Conservation (phyloP, 64 coral and sea anemone species). For the Anthopleura sola region DNA sequence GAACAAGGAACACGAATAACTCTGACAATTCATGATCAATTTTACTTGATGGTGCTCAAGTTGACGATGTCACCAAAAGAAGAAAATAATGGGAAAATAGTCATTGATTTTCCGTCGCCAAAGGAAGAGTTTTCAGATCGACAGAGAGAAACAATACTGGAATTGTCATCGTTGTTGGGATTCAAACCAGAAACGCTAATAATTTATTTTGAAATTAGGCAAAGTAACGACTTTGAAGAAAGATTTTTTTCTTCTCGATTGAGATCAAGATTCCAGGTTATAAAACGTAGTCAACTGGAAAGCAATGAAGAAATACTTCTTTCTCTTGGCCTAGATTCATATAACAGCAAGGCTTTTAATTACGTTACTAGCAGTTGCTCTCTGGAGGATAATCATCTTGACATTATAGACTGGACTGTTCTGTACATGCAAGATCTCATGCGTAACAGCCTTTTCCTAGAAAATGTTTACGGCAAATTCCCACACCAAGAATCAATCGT, state of each 20-base stretch:
- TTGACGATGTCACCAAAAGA: background rate
- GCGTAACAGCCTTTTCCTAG: background rate
- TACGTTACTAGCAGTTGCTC: background rate
- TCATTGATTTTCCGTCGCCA: background rate
- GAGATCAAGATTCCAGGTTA: background rate
- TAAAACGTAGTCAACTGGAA: background rate
- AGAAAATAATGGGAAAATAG: background rate
- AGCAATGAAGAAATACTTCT: background rate
- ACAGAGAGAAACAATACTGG: background rate
- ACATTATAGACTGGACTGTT: slow-evolving; percentile 1
- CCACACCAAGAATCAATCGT: background rate
- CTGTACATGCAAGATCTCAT: background rate
- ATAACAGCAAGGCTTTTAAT: background rate
- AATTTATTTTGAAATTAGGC: background rate
- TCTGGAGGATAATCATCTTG: background rate
- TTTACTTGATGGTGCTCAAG: too few relatives aligned
- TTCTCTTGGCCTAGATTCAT: background rate
- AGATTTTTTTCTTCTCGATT: background rate
- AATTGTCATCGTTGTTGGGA: background rate
- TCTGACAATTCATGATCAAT: too few relatives aligned
- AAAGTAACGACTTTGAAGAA: background rate
- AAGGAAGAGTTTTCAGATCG: background rate
- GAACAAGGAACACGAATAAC: too few relatives aligned
- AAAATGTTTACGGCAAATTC: background rate
- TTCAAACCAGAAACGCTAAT: background rate